Base-by-base conservation (phyloP, 1,140 invertebrate genomes). In the Epicauta chinensis region DNA sequence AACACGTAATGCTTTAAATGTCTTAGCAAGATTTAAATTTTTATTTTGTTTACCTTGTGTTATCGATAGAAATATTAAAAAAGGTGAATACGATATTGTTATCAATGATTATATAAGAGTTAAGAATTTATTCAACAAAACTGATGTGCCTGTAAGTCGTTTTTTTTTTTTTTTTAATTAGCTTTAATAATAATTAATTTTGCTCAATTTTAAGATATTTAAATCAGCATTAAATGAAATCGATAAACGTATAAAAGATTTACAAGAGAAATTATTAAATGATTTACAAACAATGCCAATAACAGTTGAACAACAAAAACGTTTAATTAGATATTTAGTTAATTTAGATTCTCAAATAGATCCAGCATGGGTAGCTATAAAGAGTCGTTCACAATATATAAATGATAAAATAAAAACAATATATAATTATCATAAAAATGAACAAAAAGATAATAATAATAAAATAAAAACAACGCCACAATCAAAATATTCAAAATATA, bases 41-140 rank as follows among this genome's bases (percentile, higher is more conserved):
- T 79, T 99, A 0, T 98, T 99, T 69, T 94, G 95, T 68, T 78
- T 99, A 55, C 94, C 96, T 1, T 84, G 90, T 29, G 89, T 87
- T 43, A 97, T 99, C 46, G 92, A 98, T 58, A 86, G 85, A 49
- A 96, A 96, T 62, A 93, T 98, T 52, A 81, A 87, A 59, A 88
- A 89, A 65, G 93, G 91, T 39, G 96, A 99, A 66, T 98, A 96
- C 70, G 93, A 98, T 71, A 81, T 96, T 15, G 91, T 98, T 14
- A 95, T 99, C 44, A 99, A 97, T 69, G 97, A 99, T 72, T 99
- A 97, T 69, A 87, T 91, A 0, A 79, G 96, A 64, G 96, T 94
- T 3, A 95, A 94, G 66, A 93, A 95, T 68, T 76, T 98, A 9
- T 99, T 98, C 77, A 88, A 91, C 55, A 92, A 95, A 70, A 95